Base-by-base conservation (phyloP, 2,113 vertebrate species). In the Tachysurus fulvidraco region DNA sequence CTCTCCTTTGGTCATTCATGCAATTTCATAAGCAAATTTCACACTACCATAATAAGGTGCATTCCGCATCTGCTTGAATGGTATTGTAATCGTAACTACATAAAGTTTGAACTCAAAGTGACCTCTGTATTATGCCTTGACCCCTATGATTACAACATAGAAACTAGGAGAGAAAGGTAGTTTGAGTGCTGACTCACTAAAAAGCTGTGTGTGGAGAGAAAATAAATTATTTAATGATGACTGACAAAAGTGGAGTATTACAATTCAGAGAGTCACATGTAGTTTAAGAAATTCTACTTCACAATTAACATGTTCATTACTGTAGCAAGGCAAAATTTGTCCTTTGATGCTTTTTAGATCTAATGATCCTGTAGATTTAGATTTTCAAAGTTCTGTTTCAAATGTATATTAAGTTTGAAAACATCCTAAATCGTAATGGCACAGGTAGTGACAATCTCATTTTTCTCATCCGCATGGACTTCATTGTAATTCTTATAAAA, bases 341-440 rank as follows among this genome's bases (percentile, higher is more conserved):
- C 13, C 41, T 62, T 28, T 76, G 41, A 74, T 64, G 28, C 57
- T 44, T 84, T 84, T 5, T 19, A 41, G 65, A 6, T 44, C 25
- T 52, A 30, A 65, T 50, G 41, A 17, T 55, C 46, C 46, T 7
- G 46, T 9, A 50, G 46, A 12, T 57, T 41, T 54, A 52, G n/a
- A 50, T n/a, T 64, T 84, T 13, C 5, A 0, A 52, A 28, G 7
- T 78, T 2, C 2, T 84, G 50, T 14, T 1, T 55, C 14, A 12
- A 13, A n/a, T 14, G 12, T 0, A 36, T 36, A 78, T 0, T 90
- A 5, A 95, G 91, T 86, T 95, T 93, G 67, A 96, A 92, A 88
- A 96, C 92, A 83, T 92, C 94, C 85, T 92, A 87, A 46, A 95
- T 93, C 96, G 95, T 95, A 92, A 96, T 97, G n/a, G 94, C 92